Evolutionary conservation across 1,140 invertebrate genomes (phyloP).

Genomic region (Saccostrea glomerata): DNA sequence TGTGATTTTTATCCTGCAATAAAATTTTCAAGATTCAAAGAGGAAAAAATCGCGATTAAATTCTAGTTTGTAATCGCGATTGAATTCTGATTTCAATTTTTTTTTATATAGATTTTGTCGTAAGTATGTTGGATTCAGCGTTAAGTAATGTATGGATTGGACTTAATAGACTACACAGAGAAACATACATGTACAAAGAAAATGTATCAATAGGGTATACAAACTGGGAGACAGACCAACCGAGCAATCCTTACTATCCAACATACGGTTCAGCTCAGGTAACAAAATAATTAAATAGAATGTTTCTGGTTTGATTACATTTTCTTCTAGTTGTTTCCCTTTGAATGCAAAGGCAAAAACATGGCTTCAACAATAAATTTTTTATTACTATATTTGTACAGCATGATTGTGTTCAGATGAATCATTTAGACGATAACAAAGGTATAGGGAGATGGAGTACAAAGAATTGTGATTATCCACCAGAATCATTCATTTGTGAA

Average conservation of each 20-base stretch:
- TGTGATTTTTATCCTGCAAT: neutral
- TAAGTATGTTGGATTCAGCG: neutral
- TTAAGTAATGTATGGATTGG: neutral
- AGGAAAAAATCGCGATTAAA: neutral
- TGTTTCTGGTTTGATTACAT: too few species aligned
- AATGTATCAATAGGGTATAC: neutral
- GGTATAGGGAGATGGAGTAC: neutral
- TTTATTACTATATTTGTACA: neutral
- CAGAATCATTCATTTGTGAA: neutral
- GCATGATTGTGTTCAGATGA: neutral
- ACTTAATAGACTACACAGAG: neutral
- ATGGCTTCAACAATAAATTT: too few species aligned
- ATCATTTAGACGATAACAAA: neutral
- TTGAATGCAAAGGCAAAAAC: too few species aligned
- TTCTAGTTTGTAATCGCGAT: too few species aligned
- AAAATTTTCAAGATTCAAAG: neutral
- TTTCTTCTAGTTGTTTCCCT: too few species aligned
- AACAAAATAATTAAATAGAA: too few species aligned
- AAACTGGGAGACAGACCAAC: neutral
- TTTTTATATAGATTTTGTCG: neutral
- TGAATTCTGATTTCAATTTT: too few species aligned
- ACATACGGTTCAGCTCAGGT: too few species aligned
- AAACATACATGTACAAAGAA: neutral
- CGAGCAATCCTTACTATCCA: neutral
- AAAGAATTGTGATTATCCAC: neutral